Percentiles rank a stretch among this genome's conserved stretches.
These are phyloP conservation scores for Odocoileus virginianus DNA, from an alignment of 2,113 vertebrate species.

Conservation along the genomic window DNA sequence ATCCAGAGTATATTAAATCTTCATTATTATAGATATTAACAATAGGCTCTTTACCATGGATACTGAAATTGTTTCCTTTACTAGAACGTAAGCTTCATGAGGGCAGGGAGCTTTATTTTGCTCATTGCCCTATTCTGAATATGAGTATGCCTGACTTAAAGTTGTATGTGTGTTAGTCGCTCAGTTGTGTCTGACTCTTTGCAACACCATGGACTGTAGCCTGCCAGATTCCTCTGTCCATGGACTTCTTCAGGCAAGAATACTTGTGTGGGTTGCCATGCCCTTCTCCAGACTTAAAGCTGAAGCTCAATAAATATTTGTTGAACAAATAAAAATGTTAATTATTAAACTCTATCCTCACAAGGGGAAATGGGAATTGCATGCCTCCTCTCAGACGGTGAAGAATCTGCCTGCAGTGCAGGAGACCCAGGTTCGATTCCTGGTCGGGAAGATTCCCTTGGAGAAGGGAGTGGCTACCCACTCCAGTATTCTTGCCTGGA, in stretches of 20 bases:
- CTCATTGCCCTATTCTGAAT: background rate
- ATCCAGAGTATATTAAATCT: background rate
- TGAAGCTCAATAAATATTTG: background rate
- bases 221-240: background rate
- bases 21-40: background rate
- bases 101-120: background rate
- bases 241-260: background rate
- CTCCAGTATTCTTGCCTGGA: background rate
- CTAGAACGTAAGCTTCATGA: background rate
- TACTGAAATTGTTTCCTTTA: background rate
- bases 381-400: background rate
- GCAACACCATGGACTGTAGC: background rate
- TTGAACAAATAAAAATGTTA: slow-evolving; percentile 18
- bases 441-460: background rate
- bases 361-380: background rate
- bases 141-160: background rate
- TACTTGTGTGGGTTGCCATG: background rate
- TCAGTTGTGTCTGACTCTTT: background rate
- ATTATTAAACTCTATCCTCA: background rate
- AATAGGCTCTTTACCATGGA: background rate
- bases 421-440: background rate
- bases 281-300: background rate
- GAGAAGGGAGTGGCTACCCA: background rate
- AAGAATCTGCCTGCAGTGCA: background rate
- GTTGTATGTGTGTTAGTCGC: background rate